Conservation (phyloP, 2,113 vertebrate genomes). For the Hydrochoerus hydrochaeris region DNA sequence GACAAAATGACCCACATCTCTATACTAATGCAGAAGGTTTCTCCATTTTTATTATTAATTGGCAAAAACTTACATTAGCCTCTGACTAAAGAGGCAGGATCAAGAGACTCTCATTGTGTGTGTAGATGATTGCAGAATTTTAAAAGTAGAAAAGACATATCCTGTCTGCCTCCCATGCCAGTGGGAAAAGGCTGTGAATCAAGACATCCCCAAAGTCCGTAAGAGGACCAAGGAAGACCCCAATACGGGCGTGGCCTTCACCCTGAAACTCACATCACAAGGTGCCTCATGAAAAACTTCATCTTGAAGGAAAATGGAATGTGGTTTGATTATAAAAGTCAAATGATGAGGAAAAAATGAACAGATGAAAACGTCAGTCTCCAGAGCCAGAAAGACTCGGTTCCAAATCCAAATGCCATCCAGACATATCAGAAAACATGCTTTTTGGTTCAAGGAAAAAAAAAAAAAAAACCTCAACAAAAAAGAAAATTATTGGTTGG, state of each 20-base stretch:
- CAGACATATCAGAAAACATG: background rate
- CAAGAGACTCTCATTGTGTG: background rate
- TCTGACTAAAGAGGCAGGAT: constrained; percentile 43
- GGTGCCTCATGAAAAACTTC: background rate
- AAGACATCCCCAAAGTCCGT: background rate
- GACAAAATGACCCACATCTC: constrained; percentile 32
- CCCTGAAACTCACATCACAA: background rate
- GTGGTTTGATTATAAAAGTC: constrained; percentile 36
- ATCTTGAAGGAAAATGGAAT: background rate
- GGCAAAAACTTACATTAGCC: constrained; percentile 14
- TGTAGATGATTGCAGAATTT: background rate
- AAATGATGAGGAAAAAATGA: constrained; percentile 12
- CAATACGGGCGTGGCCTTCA: background rate
- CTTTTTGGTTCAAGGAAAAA: background rate
- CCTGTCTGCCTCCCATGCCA: background rate
- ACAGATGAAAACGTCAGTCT: constrained; percentile 9
- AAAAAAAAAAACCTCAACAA: background rate
- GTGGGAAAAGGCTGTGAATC: background rate
- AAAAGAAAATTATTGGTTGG: background rate
- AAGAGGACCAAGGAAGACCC: background rate
- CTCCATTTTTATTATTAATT: constrained; percentile 56
- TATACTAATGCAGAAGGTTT: constrained; percentile 27
- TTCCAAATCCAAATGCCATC: constrained; percentile 34
- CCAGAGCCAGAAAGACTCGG: background rate
- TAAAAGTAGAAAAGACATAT: background rate